Conservation (phyloP, 2,888 invertebrate species). For the Heteromyza rotundicornis region DNA sequence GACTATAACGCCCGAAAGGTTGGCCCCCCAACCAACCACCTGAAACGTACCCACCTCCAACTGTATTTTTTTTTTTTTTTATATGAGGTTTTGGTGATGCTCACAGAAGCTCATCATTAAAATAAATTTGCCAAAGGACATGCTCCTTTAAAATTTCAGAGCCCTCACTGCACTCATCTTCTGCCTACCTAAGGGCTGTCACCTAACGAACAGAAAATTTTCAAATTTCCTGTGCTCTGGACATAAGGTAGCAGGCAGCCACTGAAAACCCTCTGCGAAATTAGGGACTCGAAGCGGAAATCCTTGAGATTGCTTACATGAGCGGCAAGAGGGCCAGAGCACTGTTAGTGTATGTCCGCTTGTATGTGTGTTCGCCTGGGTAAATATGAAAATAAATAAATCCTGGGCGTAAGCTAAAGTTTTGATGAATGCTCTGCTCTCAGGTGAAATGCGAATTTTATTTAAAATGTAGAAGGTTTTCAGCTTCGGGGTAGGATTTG, state of each 20-base stretch:
- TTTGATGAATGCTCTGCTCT: slow-evolving; percentile 45
- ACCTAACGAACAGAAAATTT: neutral
- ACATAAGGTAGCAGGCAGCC: neutral
- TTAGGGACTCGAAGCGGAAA: slow-evolving; percentile 40
- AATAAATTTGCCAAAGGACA: slow-evolving; percentile 33
- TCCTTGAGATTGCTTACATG: slow-evolving; percentile 47
- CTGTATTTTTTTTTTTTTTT: too few relatives aligned
- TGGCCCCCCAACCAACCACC: neutral
- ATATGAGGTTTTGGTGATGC: neutral
- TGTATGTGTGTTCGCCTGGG: slow-evolving; percentile 34
- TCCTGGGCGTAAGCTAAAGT: slow-evolving; percentile 52
- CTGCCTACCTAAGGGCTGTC: neutral
- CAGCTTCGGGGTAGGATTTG: too few relatives aligned
- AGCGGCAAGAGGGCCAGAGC: neutral
- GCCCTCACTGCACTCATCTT: too few relatives aligned
- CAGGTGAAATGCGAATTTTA: neutral
- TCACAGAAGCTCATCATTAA: slow-evolving; percentile 41
- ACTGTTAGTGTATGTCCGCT: slow-evolving; percentile 5
- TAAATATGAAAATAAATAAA: slow-evolving; percentile 57
- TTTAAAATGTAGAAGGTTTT: too few relatives aligned
- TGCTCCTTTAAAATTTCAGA: neutral
- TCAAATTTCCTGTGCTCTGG: neutral
- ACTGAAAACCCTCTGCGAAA: neutral
- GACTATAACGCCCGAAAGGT: slow-evolving; percentile 14
- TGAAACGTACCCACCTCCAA: neutral